Evolutionary conservation across 2,888 invertebrate species (phyloP).

Genomic region (Ichneumoninae sp.): DNA sequence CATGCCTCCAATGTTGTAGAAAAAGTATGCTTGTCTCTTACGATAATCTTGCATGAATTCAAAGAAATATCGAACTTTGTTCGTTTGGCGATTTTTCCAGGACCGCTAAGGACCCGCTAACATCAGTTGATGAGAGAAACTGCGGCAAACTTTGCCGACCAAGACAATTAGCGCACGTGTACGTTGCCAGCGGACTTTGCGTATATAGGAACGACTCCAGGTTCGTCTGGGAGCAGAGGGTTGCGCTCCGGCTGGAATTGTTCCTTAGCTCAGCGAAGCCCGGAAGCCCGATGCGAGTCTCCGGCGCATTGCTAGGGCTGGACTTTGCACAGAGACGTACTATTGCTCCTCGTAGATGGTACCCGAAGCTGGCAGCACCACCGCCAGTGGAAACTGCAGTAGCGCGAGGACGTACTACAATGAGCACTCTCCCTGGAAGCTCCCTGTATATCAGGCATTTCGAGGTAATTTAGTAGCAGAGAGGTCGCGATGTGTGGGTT

Average conservation of each 20-base stretch:
- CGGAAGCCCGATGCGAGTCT: constrained; percentile 49
- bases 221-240: constrained; percentile 6
- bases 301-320: constrained; percentile 23
- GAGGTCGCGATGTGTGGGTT: neutral
- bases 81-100: neutral
- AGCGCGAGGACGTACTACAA: constrained; percentile 17
- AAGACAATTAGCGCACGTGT: constrained; percentile 62
- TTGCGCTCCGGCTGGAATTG: constrained; percentile 43
- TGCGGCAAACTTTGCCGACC: constrained; percentile 57
- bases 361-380: constrained; percentile 1
- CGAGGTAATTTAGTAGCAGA: neutral
- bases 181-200: constrained; percentile 39
- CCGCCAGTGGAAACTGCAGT: constrained; percentile 30
- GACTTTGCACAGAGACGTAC: constrained; percentile 31
- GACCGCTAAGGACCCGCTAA: constrained; percentile 19
- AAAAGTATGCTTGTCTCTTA: neutral
- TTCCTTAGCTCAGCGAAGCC: constrained; percentile 52
- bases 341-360: constrained; percentile 27
- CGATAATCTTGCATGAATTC: neutral
- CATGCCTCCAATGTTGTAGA: neutral
- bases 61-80: neutral
- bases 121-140: constrained; percentile 24
- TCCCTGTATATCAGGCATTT: constrained; percentile 1
- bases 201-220: constrained; percentile 40
- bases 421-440: neutral